Evolutionary conservation across 2,888 invertebrate species (phyloP).

Genomic region (Pandemis corylana): DNA sequence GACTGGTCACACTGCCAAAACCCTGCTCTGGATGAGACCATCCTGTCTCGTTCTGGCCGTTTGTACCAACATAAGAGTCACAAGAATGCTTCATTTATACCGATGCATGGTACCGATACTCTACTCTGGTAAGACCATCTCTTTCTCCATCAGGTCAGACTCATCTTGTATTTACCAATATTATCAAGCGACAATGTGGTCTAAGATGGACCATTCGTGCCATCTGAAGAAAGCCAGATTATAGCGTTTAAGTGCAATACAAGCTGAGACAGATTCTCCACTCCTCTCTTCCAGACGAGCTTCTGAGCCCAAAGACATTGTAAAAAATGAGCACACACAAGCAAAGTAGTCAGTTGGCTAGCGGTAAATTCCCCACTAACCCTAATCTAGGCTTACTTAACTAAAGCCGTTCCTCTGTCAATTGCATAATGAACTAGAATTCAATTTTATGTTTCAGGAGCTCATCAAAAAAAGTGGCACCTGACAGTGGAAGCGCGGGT

Average conservation of each 20-base stretch:
- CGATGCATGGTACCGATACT: conserved; percentile 86
- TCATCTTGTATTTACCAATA: not conserved
- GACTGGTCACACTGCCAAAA: conserved; percentile 84
- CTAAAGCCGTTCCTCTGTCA: too few relatives aligned
- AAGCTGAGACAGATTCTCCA: too few relatives aligned
- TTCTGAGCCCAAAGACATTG: not conserved
- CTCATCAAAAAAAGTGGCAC: conserved; percentile 51
- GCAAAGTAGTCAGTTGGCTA: not conserved
- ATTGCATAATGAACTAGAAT: too few relatives aligned
- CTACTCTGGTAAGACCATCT: conserved; percentile 52
- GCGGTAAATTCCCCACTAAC: too few relatives aligned
- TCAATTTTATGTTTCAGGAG: conserved; percentile 42
- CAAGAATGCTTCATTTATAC: conserved; percentile 86
- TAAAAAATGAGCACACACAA: not conserved
- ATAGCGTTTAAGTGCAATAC: too few relatives aligned
- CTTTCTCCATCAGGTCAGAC: not conserved
- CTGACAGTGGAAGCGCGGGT: conserved; percentile 56
- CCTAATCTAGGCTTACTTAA: too few relatives aligned
- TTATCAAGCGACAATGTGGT: too few relatives aligned
- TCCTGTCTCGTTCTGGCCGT: conserved; percentile 87
- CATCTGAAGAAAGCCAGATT: too few relatives aligned
- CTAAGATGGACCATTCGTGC: too few relatives aligned
- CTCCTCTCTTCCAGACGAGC: not conserved
- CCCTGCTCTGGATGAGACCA: conserved; percentile 86
- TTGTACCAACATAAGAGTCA: conserved; percentile 82